These are phyloP conservation scores for Orchesella cincta DNA, from an alignment of 1,140 invertebrate species.

Conservation along the genomic window DNA sequence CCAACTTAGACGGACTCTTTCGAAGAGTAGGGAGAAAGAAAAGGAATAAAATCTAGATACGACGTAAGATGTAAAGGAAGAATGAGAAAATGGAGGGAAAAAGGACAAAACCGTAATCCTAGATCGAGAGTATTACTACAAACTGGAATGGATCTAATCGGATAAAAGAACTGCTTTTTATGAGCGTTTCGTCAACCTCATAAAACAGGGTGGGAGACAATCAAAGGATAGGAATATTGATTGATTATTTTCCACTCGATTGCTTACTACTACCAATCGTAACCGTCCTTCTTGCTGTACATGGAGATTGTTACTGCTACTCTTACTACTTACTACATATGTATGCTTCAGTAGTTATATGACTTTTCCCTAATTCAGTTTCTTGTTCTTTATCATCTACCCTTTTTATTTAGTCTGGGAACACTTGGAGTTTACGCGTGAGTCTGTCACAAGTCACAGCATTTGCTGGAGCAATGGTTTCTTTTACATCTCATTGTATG, in stretches of 20 bases:
- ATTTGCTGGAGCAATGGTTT: no score
- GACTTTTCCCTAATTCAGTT: no score
- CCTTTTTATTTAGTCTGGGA: no score
- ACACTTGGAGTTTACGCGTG: no score
- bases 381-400: no score
- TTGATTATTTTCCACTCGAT: constrained; percentile 43
- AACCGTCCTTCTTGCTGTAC: constrained; percentile 14
- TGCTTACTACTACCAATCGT: constrained; percentile 27
- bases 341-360: no score
- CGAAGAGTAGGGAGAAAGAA: background rate
- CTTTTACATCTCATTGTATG: no score
- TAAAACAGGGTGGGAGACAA: constrained; percentile 35
- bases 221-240: constrained; percentile 41
- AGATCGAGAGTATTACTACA: constrained; percentile 21
- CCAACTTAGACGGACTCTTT: background rate
- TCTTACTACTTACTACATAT: no score
- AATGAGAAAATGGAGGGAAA: background rate
- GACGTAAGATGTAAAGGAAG: background rate
- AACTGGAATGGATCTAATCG: constrained; percentile 28
- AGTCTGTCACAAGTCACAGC: no score
- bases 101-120: constrained; percentile 20
- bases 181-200: constrained; percentile 39
- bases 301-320: no score
- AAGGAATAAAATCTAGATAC: constrained; percentile 13
- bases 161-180: constrained; percentile 30